Base-by-base conservation (phyloP, 1,140 invertebrate species). In the Pachyrhynchus sulphureomaculatus region DNA sequence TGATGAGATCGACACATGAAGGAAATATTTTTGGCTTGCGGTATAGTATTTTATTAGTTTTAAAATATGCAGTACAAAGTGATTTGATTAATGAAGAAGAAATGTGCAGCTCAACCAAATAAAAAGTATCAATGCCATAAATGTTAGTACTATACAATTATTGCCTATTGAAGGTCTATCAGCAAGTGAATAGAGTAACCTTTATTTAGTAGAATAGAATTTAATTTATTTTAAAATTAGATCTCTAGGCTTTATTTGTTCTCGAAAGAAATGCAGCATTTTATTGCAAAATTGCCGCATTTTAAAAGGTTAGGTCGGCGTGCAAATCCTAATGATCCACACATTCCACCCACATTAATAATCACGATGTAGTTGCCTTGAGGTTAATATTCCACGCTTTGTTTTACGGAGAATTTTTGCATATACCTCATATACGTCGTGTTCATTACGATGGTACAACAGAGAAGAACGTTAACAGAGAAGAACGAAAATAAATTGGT, bases 291-390 rank as follows among this genome's bases (percentile, higher is more conserved):
- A 44, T 10, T 18, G 20, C 15, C 41, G 41, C 20, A 20, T 23
- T 44, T 44, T 20, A 29, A 44, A 44, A 44, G 41, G 41, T 44
- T 44, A 44, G 41, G 41, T 44, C 41, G 20, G 41, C 41, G 13
- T 44, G 15, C 41, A 44, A 44, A 44, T 44, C 41, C 20, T 44
- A 44, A 44, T 44, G 41, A 44, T 44, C 41, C 41, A 44, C 41
- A 44, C 41, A 44, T 44, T 44, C 41, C 41, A 44, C 41, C 41
- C 41, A 44, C 41, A 23, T 44, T 44, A 23, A 44, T 44, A 44
- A 44, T 44, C 41, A 44, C 20, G 13, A 44, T 15, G 9, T 20
- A 20, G 36, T 39, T 13, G 17, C 13, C 20, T 44, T 20, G 41
- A 44, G 41, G 20, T 44, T 44, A 18, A 39, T 39, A 39, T 39